Percentiles rank a stretch among this genome's conserved stretches.
Evolutionary conservation across 1,140 invertebrate genomes (phyloP).

Genomic region (Sitobion miscanthi): DNA sequence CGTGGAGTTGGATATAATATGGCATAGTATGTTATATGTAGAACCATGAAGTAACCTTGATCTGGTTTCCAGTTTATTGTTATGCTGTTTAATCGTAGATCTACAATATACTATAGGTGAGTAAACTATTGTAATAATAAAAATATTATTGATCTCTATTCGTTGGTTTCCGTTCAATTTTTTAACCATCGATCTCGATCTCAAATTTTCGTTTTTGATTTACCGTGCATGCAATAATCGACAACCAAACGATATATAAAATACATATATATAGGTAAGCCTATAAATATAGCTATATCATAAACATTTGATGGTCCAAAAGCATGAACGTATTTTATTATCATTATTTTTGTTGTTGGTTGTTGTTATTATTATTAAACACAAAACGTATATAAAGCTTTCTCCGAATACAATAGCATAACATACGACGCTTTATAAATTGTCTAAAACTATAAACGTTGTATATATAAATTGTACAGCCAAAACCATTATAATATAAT

Average conservation of each 20-base stretch:
- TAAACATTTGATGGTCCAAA: not conserved
- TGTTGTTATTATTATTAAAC: not conserved
- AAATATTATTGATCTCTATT: not conserved
- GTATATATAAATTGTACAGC: not conserved
- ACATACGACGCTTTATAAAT: not conserved
- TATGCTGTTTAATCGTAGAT: not conserved
- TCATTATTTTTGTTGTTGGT: not conserved
- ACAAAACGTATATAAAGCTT: not conserved
- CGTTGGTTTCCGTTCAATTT: not conserved
- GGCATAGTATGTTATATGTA: not conserved
- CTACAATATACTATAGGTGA: not conserved
- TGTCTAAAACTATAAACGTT: not conserved
- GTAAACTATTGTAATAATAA: not conserved
- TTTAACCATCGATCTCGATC: not conserved
- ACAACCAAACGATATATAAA: not conserved
- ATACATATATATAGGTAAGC: not conserved
- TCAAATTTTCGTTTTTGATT: not conserved
- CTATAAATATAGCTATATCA: not conserved
- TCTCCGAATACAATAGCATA: not conserved
- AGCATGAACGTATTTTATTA: not conserved
- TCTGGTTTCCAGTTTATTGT: constrained; percentile 8
- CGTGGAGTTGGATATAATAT: not conserved
- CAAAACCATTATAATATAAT: not conserved
- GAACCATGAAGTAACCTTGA: constrained; percentile 2
- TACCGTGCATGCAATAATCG: not conserved